Evolutionary conservation across 2,888 invertebrate genomes (phyloP).

Genomic region (Mylabris sibirica): DNA sequence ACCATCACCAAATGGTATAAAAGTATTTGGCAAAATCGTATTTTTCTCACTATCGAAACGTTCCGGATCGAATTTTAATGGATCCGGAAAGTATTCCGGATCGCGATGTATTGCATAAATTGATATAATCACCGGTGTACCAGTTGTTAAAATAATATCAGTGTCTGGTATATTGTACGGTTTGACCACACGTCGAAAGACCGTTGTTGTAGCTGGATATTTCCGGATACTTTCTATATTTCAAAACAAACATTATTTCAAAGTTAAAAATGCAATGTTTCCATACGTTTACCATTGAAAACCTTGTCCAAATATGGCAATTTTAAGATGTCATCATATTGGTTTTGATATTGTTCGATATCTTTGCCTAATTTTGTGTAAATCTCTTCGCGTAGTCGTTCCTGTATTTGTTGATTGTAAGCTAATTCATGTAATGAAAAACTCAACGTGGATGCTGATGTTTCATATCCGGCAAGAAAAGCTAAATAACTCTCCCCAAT

Average conservation of each 20-base stretch:
- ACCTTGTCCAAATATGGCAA: slow-evolving; percentile 22
- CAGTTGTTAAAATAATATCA: slow-evolving; percentile 21
- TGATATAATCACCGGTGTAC: slow-evolving; percentile 26
- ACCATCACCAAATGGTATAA: not conserved
- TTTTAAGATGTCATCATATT: slow-evolving; percentile 23
- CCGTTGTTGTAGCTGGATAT: slow-evolving; percentile 26
- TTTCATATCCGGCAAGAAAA: slow-evolving; percentile 26
- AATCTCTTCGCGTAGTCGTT: slow-evolving; percentile 24
- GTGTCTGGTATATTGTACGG: slow-evolving; percentile 31
- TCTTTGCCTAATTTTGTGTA: slow-evolving; percentile 19
- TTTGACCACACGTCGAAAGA: slow-evolving; percentile 32
- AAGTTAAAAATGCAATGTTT: not conserved
- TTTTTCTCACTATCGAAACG: slow-evolving; percentile 16
- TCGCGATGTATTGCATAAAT: slow-evolving; percentile 24
- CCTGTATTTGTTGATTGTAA: slow-evolving; percentile 22
- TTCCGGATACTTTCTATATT: slow-evolving; percentile 33
- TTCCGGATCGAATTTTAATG: slow-evolving; percentile 30
- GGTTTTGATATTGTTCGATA: slow-evolving; percentile 6
- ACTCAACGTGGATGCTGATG: slow-evolving; percentile 21
- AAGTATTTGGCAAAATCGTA: not conserved
- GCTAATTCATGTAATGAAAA: slow-evolving; percentile 23
- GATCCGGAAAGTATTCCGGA: slow-evolving; percentile 30
- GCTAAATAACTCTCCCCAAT: slow-evolving; percentile 20
- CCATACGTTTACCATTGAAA: slow-evolving; percentile 24
- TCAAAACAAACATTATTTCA: not conserved